Evolutionary conservation across 2,797 vertebrate species (phyloP).

Genomic region (Cyclopterus lumpus): DNA sequence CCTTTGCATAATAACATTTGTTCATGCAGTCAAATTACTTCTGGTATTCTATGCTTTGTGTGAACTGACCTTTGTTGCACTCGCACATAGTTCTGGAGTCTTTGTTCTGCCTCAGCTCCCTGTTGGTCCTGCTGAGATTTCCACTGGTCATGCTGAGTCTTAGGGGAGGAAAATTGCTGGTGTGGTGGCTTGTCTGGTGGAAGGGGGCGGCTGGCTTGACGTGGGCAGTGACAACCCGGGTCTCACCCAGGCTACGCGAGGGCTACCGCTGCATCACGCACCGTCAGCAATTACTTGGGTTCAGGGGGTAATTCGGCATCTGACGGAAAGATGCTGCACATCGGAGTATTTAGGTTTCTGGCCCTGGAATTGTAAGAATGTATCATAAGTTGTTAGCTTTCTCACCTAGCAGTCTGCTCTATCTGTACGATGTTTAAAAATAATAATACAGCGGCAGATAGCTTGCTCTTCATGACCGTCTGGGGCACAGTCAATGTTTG

Average conservation of each 20-base stretch:
- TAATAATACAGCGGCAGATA: conserved; percentile 13
- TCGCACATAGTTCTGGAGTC: conserved; percentile 36
- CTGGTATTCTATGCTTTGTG: conserved; percentile 53
- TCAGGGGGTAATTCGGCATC: conserved; percentile 15
- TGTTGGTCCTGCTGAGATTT: conserved; percentile 60
- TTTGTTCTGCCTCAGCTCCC: conserved; percentile 56
- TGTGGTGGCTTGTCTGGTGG: conserved; percentile 42
- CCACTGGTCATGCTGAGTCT: conserved; percentile 57
- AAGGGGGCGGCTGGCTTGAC: conserved; percentile 29
- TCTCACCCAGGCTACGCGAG: conserved; percentile 17
- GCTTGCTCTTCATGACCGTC: conserved; percentile 23
- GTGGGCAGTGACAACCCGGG: conserved; percentile 45
- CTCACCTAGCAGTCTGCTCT: conserved; percentile 21
- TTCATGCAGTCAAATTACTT: conserved; percentile 50
- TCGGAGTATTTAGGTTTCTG: conserved; percentile 20
- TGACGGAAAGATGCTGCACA: conserved; percentile 48
- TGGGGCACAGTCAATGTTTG: conserved; percentile 19
- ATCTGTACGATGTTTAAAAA: conserved; percentile 27
- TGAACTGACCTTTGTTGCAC: conserved; percentile 49
- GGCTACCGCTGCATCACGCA: conserved; percentile 34
- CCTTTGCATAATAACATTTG: conserved; percentile 50
- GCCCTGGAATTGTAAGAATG: conserved; percentile 19
- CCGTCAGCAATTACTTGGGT: conserved; percentile 35
- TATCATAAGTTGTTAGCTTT: conserved; percentile 13
- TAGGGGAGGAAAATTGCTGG: conserved; percentile 49